Conservation (phyloP, 2,113 vertebrate species). For the Typhlomys cinereus region DNA sequence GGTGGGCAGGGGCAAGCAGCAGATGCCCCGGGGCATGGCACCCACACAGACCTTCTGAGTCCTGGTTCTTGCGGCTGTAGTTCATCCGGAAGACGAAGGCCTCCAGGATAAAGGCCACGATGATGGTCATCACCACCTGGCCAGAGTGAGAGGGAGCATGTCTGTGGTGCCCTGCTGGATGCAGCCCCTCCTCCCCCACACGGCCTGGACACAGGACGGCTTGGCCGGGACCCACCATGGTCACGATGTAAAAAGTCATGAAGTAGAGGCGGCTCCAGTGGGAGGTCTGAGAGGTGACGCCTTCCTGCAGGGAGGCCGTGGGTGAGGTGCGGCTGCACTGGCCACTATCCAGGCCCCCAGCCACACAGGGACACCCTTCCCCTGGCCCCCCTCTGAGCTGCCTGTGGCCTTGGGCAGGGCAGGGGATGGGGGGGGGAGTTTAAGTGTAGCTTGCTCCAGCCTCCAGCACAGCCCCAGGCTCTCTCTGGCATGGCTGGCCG, state of each 20-base stretch:
- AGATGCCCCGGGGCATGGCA: rapidly evolving
- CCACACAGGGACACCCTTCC: not conserved
- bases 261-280: conserved; percentile 99
- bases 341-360: not conserved
- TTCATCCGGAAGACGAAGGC: conserved; percentile 99
- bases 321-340: rapidly evolving
- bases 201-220: rapidly evolving
- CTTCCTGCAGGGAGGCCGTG: conserved; percentile 88
- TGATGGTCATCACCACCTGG: conserved; percentile 99
- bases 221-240: conserved; percentile 89
- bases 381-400: not conserved
- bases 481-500: not conserved
- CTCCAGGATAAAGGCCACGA: conserved; percentile 97
- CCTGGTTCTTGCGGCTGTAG: conserved; percentile 96
- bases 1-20: rapidly evolving
- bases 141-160: not conserved
- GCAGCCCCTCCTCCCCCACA: not conserved
- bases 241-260: conserved; percentile 99
- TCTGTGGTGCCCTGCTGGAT: not conserved
- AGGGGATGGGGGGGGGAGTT: too few relatives aligned
- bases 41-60: conserved; percentile 87
- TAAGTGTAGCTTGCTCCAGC: not conserved
- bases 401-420: not conserved
- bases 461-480: not conserved
- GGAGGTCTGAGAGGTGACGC: conserved; percentile 95